phyloP scores from a whole-genome alignment of 2,888 invertebrate genomes.

The Gnatocerus cornutus region DNA sequence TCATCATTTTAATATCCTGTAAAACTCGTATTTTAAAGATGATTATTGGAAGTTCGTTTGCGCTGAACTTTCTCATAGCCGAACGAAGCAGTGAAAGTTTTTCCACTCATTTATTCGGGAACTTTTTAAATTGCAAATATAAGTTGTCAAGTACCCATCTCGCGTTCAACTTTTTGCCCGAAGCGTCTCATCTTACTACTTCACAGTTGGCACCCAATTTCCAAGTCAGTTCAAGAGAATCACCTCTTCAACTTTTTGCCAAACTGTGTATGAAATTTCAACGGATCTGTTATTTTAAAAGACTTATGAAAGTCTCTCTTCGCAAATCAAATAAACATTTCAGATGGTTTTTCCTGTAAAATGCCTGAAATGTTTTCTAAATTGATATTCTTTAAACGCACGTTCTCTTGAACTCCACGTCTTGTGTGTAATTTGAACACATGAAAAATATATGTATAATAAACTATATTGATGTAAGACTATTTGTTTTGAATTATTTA shows the following conservation, averaged over 20 bases:
- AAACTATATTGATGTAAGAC: constrained; percentile 7
- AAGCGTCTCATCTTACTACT: constrained; percentile 49
- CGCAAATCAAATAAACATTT: constrained; percentile 43
- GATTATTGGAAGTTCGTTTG: constrained; percentile 33
- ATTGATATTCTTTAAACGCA: constrained; percentile 40
- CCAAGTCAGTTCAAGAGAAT: constrained; percentile 53
- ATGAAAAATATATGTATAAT: constrained; percentile 25
- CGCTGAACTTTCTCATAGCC: background rate
- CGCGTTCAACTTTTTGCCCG: constrained; percentile 50
- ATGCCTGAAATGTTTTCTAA: constrained; percentile 31
- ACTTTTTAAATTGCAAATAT: constrained; percentile 52
- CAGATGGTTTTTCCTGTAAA: constrained; percentile 28
- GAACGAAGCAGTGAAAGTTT: constrained; percentile 43
- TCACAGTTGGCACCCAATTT: constrained; percentile 55
- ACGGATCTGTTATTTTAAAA: constrained; percentile 45
- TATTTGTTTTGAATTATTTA: constrained; percentile 33
- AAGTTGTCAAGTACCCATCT: constrained; percentile 52
- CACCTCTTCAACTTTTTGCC: constrained; percentile 50
- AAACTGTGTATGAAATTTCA: constrained; percentile 45
- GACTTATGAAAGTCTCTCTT: constrained; percentile 36
- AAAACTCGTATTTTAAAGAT: constrained; percentile 1
- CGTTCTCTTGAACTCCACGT: constrained; percentile 1
- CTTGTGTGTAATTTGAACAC: constrained; percentile 27
- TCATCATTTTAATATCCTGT: constrained; percentile 20
- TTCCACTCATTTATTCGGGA: constrained; percentile 51